Base-by-base conservation (phyloP, 2,113 vertebrate genomes). In the Pyxicephalus adspersus region DNA sequence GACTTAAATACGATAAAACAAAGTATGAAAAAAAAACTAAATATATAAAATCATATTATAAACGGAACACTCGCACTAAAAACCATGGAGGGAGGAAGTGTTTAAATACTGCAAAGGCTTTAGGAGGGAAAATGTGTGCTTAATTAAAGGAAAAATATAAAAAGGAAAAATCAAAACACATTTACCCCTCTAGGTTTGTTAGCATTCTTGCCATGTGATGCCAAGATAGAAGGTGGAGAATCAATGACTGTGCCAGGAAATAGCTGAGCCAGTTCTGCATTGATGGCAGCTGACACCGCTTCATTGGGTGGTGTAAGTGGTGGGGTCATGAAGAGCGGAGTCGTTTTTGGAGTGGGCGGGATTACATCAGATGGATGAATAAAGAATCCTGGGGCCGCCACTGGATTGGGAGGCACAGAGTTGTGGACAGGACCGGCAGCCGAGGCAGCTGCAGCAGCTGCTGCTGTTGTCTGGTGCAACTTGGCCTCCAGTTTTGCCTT, bases 401-500 rank as follows among this genome's bases (percentile, higher is more conserved):
- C 93, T 57, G 96, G 86, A 89, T 97, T 98, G 84, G 97, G 96
- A 95, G 96, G 94, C 94, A 98, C 95, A 19, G 97, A 96, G 91
- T 96, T 96, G 90, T 96, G 96, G 87, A 97, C 94, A 86, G 96
- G 94, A 74, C 96, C 96, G 84, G 95, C 94, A 58, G 92, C 93
- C 17, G 96, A 93, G 77, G 94, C 92, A 34, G 94, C 88, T 15
- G 93, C 90, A 0, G 91, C 92, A 0, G 93, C 95, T 0, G 96
- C 96, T 26, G 97, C 96, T 77, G 97, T 98, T 64, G 98, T 99
- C 94, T 99, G 98, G 86, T 99, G 98, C 58, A 99, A 91, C 88
- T 99, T 99, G 84, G 98, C 98, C 92, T 99, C 98, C 87, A 99
- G 93, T 85, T 99, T 99, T 45, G 97, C 98, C 87, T 99, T 99